These are phyloP conservation scores for Coelogynopora nodosa DNA, from an alignment of 2,888 invertebrate genomes.

Conservation along the genomic window DNA sequence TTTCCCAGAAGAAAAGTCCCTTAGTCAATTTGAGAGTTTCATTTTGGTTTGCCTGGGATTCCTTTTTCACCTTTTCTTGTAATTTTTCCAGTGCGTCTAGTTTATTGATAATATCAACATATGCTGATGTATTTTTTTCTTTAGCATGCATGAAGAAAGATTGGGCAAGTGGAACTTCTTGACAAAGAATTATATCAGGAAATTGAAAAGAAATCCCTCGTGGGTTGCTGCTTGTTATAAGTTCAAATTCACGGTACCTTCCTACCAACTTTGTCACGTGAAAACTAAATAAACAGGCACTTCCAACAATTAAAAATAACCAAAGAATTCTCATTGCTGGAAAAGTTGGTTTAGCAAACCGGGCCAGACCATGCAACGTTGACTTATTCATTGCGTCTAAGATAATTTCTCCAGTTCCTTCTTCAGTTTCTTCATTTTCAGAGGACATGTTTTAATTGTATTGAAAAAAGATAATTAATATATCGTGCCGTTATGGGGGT, in stretches of 20 bases:
- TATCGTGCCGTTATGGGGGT: too few relatives aligned
- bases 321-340: background rate
- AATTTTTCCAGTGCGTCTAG: background rate
- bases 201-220: background rate
- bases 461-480: too few relatives aligned
- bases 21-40: background rate
- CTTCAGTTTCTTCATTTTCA: background rate
- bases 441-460: background rate
- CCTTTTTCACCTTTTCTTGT: background rate
- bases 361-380: background rate
- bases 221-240: background rate
- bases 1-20: constrained; percentile 13
- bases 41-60: background rate
- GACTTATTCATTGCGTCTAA: background rate
- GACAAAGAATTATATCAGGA: background rate
- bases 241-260: background rate
- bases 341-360: background rate
- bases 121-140: background rate
- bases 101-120: background rate
- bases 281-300: background rate
- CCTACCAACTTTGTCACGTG: background rate
- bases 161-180: constrained; percentile 5
- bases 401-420: background rate
- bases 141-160: background rate
- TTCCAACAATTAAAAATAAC: background rate